Base-by-base conservation (phyloP, 2,113 vertebrate species). In the Myocastor coypus region DNA sequence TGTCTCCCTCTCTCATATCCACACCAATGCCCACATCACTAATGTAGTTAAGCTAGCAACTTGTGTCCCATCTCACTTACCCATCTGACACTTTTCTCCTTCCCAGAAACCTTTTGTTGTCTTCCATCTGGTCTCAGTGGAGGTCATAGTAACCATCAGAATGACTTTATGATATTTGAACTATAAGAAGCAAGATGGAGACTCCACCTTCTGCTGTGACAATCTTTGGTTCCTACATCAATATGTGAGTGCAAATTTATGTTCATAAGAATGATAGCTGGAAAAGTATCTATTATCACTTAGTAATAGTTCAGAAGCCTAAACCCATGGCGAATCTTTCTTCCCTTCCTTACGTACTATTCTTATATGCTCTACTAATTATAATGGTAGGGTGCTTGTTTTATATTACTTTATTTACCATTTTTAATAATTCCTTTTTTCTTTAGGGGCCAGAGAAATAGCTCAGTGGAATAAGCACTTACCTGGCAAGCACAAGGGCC, bases 81-180 rank as follows among this genome's bases (percentile, higher is more conserved):
- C 69, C 78, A 24, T 63, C 69, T 84, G 37, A 78, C 6, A 42
- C 83, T 61, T 30, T 87, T 88, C 40, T 96, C 22, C 26, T n/a
- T 88, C 61, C 78, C 12, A 64, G 52, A n/a, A 71, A n/a, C 63
- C 12, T 5, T 66, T 87, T 46, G 14, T 69, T 16, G 92, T 71
- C 50, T 32, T 66, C 5, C 28, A 59, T 91, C 32, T 75, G 64
- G 46, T 77, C 46, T 94, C 26, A 83, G 26, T 50, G 5, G 17
- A 64, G n/a, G 75, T 61, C 57, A 66, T 10, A 14, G 81, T 37
- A 92, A 63, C 20, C 37, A 46, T 91, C 16, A 64, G 28, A 86
- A 20, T 46, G 40, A 55, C n/a, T 89, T 96, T 86, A 66, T 3
- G 61, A 12, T 52, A 83, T 89, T 90, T 86, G 34, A 93, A 73